Evolutionary conservation across 2,113 vertebrate species (phyloP), one percentile per base, ranked within the genome.

Genomic region (Rhinopomastus cyanomelas): DNA sequence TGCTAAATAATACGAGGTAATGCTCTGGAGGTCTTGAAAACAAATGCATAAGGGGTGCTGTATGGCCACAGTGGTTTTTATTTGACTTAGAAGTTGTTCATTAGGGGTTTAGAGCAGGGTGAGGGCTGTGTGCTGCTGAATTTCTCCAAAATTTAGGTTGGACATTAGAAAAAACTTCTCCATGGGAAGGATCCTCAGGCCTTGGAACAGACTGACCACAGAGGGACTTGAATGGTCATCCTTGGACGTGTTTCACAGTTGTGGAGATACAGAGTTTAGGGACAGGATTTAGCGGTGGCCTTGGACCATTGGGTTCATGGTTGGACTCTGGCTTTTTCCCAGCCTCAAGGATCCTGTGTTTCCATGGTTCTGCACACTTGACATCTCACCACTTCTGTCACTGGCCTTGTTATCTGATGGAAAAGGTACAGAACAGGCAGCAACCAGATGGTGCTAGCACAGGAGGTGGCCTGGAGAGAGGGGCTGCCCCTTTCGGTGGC

Each of bases 401-500:
- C 19, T 9, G 8, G 11, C 34, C 55, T 68, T 3, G 0, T 12
- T 49, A 4, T 42, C 52, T 26, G 81, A 26, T 12, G 2, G 57
- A 22, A n/a, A 60, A 51, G 1, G 9, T 29, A 48, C 46, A 39
- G 80, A 16, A 2, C 30, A 34, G 79, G 85, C 81, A 74, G 86
- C 76, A 32, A 36, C 22, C 55, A 39, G 81, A 57, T 77, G 83
- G 26, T 93, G 86, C 80, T 88, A 74, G 93, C 22, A 8, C 6
- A 1, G 27, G 84, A 86, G 87, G 91, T 90, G 95, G 74, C 81
- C 18, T 42, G 75, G 91, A 78, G 77, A 71, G 49, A 7, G 6
- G 89, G 87, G 30, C 61, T 60, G 93, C 37, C 93, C 91, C 84
- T 93, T 93, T 90, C 78, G 18, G 87, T 87, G 89, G 78, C 91